Evolutionary conservation across 2,113 vertebrate species (phyloP).

Genomic region (Semicossyphus pulcher): DNA sequence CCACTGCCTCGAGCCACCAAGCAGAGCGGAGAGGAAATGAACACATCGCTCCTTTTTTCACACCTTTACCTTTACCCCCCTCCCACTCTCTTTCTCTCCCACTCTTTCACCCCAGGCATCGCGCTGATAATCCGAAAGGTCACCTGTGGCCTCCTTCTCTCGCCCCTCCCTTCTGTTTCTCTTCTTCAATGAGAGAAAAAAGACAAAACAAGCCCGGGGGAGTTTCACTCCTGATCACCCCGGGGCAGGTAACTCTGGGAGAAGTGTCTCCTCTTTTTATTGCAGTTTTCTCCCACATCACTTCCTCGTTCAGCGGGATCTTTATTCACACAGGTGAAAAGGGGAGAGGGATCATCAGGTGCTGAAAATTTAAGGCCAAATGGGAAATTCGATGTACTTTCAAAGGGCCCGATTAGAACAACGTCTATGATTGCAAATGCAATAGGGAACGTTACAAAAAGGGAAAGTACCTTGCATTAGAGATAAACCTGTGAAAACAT

Average conservation of each 20-base stretch:
- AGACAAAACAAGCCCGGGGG: constrained; percentile 57
- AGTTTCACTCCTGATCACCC: constrained; percentile 61
- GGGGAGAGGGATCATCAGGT: constrained; percentile 1
- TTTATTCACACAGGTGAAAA: constrained; percentile 34
- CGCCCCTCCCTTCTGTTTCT: constrained; percentile 61
- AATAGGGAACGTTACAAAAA: too few species aligned
- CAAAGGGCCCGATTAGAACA: neutral
- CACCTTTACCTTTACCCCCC: constrained; percentile 63
- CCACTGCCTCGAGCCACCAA: constrained; percentile 77
- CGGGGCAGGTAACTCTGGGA: constrained; percentile 53
- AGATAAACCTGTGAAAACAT: too few species aligned
- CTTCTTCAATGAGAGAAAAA: constrained; percentile 43
- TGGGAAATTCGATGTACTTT: neutral
- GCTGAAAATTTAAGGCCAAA: neutral
- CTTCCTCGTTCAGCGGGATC: constrained; percentile 16
- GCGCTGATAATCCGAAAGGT: constrained; percentile 78
- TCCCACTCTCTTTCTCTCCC: constrained; percentile 39
- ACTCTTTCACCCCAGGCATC: constrained; percentile 68
- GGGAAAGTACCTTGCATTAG: neutral
- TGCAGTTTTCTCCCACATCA: constrained; percentile 24
- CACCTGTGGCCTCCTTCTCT: constrained; percentile 64
- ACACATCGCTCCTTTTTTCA: constrained; percentile 66
- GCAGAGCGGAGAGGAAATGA: constrained; percentile 80
- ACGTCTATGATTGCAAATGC: neutral
- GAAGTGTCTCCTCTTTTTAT: constrained; percentile 51